Conservation (phyloP, 64 coral and sea anemone genomes). For the Pocillopora verrucosa region DNA sequence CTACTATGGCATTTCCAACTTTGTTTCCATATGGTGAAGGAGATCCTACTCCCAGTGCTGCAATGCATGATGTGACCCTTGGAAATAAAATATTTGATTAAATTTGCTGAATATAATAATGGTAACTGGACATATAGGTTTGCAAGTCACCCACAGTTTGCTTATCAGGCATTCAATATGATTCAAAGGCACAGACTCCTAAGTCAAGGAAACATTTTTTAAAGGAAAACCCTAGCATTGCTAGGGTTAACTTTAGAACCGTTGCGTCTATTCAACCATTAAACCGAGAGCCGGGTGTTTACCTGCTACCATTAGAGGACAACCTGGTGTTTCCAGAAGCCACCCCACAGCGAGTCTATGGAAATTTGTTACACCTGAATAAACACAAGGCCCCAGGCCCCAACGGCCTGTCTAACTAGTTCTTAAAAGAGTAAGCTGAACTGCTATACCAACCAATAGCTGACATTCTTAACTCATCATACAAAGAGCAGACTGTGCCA, state of each 20-base stretch:
- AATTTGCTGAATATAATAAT: constrained; percentile 31
- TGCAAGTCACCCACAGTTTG: constrained; percentile 39
- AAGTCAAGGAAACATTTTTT: constrained; percentile 11
- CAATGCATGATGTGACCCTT: not conserved
- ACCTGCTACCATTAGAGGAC: no score
- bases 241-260: constrained; percentile 3
- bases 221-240: constrained; percentile 25
- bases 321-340: no score
- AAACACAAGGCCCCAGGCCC: no score
- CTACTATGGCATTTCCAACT: constrained; percentile 41
- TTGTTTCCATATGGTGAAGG: constrained; percentile 14
- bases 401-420: no score
- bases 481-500: no score
- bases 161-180: constrained; percentile 51
- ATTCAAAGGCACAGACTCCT: constrained; percentile 26
- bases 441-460: no score
- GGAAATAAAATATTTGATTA: constrained; percentile 16
- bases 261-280: no score
- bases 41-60: not conserved
- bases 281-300: no score
- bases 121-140: constrained; percentile 27
- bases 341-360: no score
- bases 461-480: no score
- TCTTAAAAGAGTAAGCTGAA: no score
- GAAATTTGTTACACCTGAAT: no score